Evolutionary conservation across 1,140 invertebrate species (phyloP), one percentile per base, ranked within the genome.

Genomic region (Himalopsyche phryganea): DNA sequence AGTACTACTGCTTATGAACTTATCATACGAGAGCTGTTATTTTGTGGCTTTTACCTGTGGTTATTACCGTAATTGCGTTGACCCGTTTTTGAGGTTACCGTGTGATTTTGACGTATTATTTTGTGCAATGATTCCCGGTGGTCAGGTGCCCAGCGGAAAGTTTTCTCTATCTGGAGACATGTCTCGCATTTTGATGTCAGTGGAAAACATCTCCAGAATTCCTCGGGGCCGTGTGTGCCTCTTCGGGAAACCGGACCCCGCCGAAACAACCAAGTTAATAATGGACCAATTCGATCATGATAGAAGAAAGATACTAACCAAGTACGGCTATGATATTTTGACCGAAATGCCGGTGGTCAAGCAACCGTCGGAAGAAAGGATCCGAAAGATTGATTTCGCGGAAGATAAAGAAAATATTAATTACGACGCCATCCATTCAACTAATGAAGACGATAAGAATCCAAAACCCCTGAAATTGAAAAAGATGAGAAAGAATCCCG

Each of bases 291-390:
- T 60, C 45, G 58, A 60, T 5, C 19, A 36, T 2, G 62, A 64
- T 6, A 48, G 62, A 14, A 44, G 41, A 33, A 57, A 58, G n/a
- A 41, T 58, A n/a, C 44, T 64, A 10, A 54, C 52, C n/a, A 52
- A 46, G 19, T 64, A 58, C 58, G 58, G 58, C 1, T 64, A 60
- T 46, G 62, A 64, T 35, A 58, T 64, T 20, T 40, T 64, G n/a
- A 23, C 41, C 5, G 50, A 54, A 18, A 42, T 48, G 15, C 42
- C 50, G 9, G 53, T 41, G 4, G 13, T 15, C 15, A 40, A 40
- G n/a, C 15, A 40, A 40, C 4, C 15, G 38, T 11, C 15, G 11
- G n/a, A 40, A 40, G 15, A 3, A 5, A n/a, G 28, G 32, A 13
- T 20, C 1, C 14, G 14, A 40, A 47, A 35, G 2, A 44, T 17